Evolutionary conservation across 2,888 invertebrate genomes (phyloP), one percentile per base, ranked within the genome.

Genomic region (Ormyrus labotus): DNA sequence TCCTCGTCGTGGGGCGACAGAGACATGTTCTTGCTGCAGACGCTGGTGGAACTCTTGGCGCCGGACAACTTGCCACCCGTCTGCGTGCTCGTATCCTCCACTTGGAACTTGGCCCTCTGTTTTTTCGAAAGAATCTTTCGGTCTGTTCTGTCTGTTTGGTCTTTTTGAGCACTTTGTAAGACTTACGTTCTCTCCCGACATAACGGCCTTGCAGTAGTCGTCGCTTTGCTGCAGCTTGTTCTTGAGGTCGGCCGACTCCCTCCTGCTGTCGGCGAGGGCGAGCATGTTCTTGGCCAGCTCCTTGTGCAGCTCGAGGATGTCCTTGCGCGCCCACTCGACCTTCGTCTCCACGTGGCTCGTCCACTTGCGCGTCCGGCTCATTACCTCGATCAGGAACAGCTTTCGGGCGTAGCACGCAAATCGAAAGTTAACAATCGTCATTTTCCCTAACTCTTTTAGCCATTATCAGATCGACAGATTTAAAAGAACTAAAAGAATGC

Each of bases 331-430:
- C 64, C 78, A 83, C 9, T 86, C 84, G 61, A 89, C 74, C 65
- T 88, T 88, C n/a, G 84, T 84, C 73, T 88, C 86, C 5, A 86
- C 87, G 9, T 82, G 75, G 74, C 80, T 84, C 34, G 81, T 85
- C 88, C 87, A 88, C 53, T 88, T 87, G 81, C 88, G 86, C 45
- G 88, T 85, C 74, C 87, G 85, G 6, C 84, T 85, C 84, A 89
- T 83, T 19, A 88, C 82, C 64, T 90, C 87, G 83, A 86, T 85
- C 82, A 89, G 84, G 85, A 89, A 86, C 83, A 88, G 79, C 89
- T 87, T 84, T 73, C 34, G 34, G 34, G 34, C 34, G 34, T 34
- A 34, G 34, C 34, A 34, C 34, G 34, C 34, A 34, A 34, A 34
- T 34, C 34, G 34, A 34, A 34, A 4, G 3, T 34, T 34, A 34